Evolutionary conservation across 1,140 invertebrate genomes (phyloP).

Genomic region (Trachymyrmex cornetzi): DNA sequence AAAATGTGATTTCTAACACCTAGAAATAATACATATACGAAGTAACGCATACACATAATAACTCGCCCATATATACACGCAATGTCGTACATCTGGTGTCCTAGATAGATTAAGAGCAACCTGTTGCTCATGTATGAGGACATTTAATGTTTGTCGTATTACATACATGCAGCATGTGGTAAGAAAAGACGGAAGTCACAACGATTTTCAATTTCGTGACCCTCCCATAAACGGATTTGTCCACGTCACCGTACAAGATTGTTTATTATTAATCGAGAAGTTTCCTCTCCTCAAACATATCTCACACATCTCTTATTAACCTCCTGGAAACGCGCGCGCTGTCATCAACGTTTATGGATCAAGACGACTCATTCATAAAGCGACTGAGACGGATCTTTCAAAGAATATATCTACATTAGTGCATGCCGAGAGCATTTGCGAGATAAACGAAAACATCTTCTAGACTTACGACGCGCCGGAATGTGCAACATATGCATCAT

Average conservation of each 20-base stretch:
- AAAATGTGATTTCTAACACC: background rate
- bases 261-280: background rate
- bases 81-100: constrained; percentile 41
- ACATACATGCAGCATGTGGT: background rate
- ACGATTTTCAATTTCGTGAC: constrained; percentile 76
- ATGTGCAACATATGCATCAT: background rate
- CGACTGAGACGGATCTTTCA: background rate
- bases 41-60: background rate
- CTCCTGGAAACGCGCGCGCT: background rate
- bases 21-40: background rate
- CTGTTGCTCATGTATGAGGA: constrained; percentile 41
- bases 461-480: constrained; percentile 9
- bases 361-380: background rate
- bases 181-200: constrained; percentile 38
- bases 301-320: background rate
- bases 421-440: background rate
- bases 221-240: constrained; percentile 56
- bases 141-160: constrained; percentile 4
- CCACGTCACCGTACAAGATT: background rate
- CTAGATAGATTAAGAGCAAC: constrained; percentile 62
- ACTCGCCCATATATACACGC: background rate
- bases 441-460: constrained; percentile 28
- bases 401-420: background rate
- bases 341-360: background rate
- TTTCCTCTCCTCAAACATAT: background rate